Conservation (phyloP, 2,797 vertebrate genomes). For the Lophotriccus pileatus region DNA sequence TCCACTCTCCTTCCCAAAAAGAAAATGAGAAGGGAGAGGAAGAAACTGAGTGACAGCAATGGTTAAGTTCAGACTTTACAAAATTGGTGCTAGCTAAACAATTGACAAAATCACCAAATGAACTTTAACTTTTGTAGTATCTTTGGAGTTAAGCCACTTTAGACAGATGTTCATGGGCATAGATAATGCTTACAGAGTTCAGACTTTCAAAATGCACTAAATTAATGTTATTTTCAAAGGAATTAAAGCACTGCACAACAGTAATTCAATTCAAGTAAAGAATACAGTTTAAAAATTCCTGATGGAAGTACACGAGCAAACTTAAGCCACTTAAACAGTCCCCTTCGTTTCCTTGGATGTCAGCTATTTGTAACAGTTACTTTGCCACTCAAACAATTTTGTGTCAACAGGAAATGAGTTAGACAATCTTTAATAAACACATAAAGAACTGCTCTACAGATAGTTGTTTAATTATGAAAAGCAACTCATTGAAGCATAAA, state of each 20-base stretch:
- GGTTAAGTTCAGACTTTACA: neutral
- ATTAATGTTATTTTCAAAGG: neutral
- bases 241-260: neutral
- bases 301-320: neutral
- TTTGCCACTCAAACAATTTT: neutral
- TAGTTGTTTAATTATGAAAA: slow-evolving; percentile 32
- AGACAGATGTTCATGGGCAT: slow-evolving; percentile 16
- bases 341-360: neutral
- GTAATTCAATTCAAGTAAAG: neutral
- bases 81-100: neutral
- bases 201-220: neutral
- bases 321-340: neutral
- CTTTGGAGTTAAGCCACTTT: slow-evolving; percentile 8
- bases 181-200: neutral
- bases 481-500: neutral
- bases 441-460: slow-evolving; percentile 3
- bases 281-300: neutral
- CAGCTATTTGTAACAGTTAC: slow-evolving; percentile 16
- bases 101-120: neutral
- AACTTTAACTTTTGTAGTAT: neutral
- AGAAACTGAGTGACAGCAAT: neutral
- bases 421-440: slow-evolving; percentile 40
- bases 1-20: neutral
- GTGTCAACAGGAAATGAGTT: slow-evolving; percentile 23
- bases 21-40: neutral